A percentile compares a stretch with the other conserved stretches of the same genome.
Conservation (phyloP, 2,888 invertebrate genomes). For the Plagodis pulveraria region DNA sequence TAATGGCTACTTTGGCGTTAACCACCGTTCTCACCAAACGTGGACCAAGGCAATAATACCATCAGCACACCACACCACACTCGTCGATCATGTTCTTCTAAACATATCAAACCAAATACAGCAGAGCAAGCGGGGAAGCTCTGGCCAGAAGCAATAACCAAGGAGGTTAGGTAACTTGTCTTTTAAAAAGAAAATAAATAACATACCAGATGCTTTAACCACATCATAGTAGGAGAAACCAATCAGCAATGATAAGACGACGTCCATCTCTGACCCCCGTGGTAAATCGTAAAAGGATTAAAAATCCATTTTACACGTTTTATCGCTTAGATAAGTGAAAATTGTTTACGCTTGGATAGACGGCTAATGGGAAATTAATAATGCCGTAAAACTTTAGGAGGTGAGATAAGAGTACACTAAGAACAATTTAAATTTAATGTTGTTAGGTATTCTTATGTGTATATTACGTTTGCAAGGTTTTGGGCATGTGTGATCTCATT, state of each 20-base stretch:
- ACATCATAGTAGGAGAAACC: conserved; percentile 11
- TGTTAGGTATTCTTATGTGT: too few species aligned
- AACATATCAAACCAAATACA: too few species aligned
- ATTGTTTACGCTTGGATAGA: conserved; percentile 35
- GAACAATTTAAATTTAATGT: too few species aligned
- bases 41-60: too few species aligned
- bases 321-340: conserved; percentile 37
- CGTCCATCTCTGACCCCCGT: conserved; percentile 12
- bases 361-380: conserved; percentile 28
- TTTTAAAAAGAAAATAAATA: background rate
- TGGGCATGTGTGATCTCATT: too few species aligned
- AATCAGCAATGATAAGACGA: conserved; percentile 7
- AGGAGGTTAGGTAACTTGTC: too few species aligned
- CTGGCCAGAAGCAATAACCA: background rate
- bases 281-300: conserved; percentile 15
- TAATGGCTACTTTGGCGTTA: too few species aligned
- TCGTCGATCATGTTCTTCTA: too few species aligned
- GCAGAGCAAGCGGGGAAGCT: too few species aligned
- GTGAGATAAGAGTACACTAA: conserved; percentile 2
- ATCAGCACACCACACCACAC: too few species aligned
- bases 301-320: conserved; percentile 13
- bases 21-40: too few species aligned
- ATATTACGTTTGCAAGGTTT: too few species aligned
- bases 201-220: conserved; percentile 17
- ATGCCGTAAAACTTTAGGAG: conserved; percentile 14